A percentile compares a stretch with the other conserved stretches of the same genome.
Evolutionary conservation across 2,113 vertebrate species (phyloP).

Genomic region (Anarhynchus alexandrinus): DNA sequence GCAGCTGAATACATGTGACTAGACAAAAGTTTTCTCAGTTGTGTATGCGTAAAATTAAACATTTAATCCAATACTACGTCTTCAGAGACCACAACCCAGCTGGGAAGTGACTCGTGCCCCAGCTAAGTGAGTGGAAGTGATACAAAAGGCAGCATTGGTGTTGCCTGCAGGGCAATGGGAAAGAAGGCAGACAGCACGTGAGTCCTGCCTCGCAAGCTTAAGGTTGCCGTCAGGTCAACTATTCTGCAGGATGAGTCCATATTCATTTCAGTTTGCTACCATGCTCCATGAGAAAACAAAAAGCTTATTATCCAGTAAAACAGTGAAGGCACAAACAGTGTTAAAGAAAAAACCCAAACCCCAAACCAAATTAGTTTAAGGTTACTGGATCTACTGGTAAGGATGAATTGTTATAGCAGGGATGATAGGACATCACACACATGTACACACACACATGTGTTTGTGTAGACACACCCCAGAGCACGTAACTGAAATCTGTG

Average conservation of each 20-base stretch:
- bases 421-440: neutral
- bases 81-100: neutral
- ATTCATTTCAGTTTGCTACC: neutral
- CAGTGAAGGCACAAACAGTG: neutral
- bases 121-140: neutral
- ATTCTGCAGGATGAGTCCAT: neutral
- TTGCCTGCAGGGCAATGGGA: neutral
- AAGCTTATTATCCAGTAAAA: neutral
- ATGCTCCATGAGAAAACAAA: neutral
- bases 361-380: neutral
- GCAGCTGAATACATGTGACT: neutral
- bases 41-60: neutral
- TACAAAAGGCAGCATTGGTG: neutral
- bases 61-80: neutral
- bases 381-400: neutral
- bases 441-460: neutral
- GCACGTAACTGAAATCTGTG: neutral
- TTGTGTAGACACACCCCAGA: neutral
- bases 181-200: neutral
- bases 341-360: neutral
- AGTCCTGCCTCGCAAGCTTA: neutral
- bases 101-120: neutral
- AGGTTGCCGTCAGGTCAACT: neutral
- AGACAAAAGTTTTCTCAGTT: neutral
- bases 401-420: neutral